Evolutionary conservation across 2,888 invertebrate species (phyloP), one percentile per base, ranked within the genome.

Genomic region (Cactoblastis cactorum): DNA sequence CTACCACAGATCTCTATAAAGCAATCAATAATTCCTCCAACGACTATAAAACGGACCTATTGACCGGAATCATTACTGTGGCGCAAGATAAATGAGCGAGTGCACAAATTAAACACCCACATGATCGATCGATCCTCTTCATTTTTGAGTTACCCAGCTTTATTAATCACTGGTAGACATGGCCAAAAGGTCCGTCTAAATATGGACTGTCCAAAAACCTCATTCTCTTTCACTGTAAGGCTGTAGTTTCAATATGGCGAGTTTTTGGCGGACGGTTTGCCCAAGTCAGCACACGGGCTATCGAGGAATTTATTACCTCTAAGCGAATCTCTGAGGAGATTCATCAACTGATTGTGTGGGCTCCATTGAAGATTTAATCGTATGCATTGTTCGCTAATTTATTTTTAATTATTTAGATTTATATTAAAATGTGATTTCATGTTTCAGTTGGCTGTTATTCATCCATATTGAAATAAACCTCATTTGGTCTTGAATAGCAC

Each of bases 291-390:
- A 22, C 22, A 22, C 79, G 79, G 83, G 83, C 83, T 84, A 43
- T 43, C 79, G 82, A 80, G 83, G 85, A 84, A 89, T 88, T 86
- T 86, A 88, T 88, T 89, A 85, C 85, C 81, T 85, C 83, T 77
- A 79, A 83, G 86, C 81, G 85, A 86, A 89, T 89, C 86, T 86
- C 77, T 83, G 68, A 62, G 63, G 69, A 81, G 74, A 86, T 88
- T 84, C 81, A 88, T 88, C 85, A 87, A 86, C 86, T 62, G 70
- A 80, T 75, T 84, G 87, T 89, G 88, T 89, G 87, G 88, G 88
- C 86, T 68, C 53, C 59, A 62, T 53, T 52, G 51, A 35, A 49
- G 56, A 54, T 54, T 28, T 43, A 17, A 43, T 43, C 12, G 34
- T 43, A 43, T 43, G 43, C 43, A 43, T 38, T 52, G 39, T 56